Conservation (phyloP, 1,140 invertebrate genomes). For the Drosophila santomea region DNA sequence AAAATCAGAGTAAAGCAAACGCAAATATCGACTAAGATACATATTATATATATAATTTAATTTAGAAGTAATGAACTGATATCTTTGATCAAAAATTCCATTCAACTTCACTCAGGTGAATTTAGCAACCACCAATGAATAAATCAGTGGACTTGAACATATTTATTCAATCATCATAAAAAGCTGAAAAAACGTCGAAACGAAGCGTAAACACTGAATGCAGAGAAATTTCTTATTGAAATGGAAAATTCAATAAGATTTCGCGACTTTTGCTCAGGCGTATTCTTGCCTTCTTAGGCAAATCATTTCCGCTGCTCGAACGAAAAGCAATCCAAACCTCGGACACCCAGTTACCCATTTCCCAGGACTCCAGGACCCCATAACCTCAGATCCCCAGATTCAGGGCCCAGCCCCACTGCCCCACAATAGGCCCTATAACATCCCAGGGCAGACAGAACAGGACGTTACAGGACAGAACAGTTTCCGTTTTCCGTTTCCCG, state of each 20-base stretch:
- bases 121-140: slow-evolving; percentile 6
- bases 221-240: slow-evolving; percentile 3
- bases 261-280: slow-evolving; percentile 18
- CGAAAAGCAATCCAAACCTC: not conserved
- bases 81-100: not conserved
- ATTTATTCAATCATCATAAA: slow-evolving; percentile 16
- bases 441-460: slow-evolving; percentile 23
- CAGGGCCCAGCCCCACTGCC: not conserved
- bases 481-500: slow-evolving; percentile 55
- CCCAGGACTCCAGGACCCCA: not conserved
- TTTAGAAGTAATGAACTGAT: not conserved
- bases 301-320: slow-evolving; percentile 44
- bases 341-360: not conserved
- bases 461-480: slow-evolving; percentile 21
- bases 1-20: not conserved
- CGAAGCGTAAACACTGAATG: slow-evolving; percentile 7
- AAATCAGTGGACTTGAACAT: slow-evolving; percentile 6
- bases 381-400: slow-evolving; percentile 6
- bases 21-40: too few species aligned
- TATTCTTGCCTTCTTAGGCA: slow-evolving; percentile 1
- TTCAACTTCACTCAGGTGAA: not conserved
- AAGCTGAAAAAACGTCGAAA: not conserved
- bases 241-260: slow-evolving; percentile 13
- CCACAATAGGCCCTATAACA: slow-evolving; percentile 2
- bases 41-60: not conserved